A percentile compares a stretch with the other conserved stretches of the same genome.
Evolutionary conservation across 2,888 invertebrate species (phyloP).

Genomic region (Cyrtodaria siliqua): DNA sequence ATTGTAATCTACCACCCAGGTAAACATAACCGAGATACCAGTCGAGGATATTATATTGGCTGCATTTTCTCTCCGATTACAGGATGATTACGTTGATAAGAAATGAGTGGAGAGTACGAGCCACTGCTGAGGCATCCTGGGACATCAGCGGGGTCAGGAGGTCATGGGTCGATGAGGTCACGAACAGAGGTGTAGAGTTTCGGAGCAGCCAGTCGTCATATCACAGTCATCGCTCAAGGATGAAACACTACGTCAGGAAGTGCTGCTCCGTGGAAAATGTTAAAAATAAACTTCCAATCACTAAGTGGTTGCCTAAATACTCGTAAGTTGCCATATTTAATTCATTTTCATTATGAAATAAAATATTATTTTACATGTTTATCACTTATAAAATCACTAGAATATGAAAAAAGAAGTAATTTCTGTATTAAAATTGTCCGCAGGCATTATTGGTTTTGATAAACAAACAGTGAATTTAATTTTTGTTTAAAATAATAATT

Average conservation of each 20-base stretch:
- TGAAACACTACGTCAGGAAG: conserved; percentile 61
- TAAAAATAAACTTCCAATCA: conserved; percentile 78
- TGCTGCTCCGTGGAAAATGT: conserved; percentile 70
- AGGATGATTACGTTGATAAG: conserved; percentile 46
- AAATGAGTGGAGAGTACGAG: conserved; percentile 54
- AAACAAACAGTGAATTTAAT: too few species aligned
- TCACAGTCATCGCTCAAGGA: not conserved
- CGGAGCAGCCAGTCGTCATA: not conserved
- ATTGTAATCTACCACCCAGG: too few species aligned
- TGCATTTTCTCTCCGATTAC: conserved; percentile 24
- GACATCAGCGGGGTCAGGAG: conserved; percentile 26
- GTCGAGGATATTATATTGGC: not conserved
- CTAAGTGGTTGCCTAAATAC: conserved; percentile 81
- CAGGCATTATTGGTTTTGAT: too few species aligned
- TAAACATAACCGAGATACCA: too few species aligned
- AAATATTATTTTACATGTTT: too few species aligned
- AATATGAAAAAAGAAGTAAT: too few species aligned
- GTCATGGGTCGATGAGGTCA: conserved; percentile 40
- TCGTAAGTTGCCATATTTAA: too few species aligned
- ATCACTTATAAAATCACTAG: too few species aligned
- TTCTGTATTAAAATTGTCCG: too few species aligned
- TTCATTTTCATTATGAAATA: too few species aligned
- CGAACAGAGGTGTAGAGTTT: conserved; percentile 15
- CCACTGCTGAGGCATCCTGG: conserved; percentile 58
- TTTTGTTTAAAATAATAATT: too few species aligned